Evolutionary conservation across 1,140 invertebrate genomes (phyloP), one percentile per base, ranked within the genome.

Genomic region (Neuroterus valhalla): DNA sequence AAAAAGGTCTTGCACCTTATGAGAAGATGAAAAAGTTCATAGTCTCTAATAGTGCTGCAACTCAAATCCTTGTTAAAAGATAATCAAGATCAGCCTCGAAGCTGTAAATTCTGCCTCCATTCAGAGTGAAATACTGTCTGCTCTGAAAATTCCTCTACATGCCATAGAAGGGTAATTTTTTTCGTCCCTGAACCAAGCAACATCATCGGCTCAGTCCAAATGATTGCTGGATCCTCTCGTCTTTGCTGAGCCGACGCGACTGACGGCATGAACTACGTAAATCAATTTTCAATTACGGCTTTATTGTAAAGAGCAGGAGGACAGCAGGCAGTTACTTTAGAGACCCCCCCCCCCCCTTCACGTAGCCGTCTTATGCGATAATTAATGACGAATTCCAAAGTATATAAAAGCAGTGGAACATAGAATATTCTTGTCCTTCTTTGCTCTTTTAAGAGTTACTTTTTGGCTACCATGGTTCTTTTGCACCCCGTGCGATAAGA

Each of bases 201-300:
- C 71, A 68, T 72, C 75, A 70, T 42, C 72, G 66, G 43, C 23
- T 71, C 43, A 66, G 17, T 71, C 70, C 70, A 75, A 68, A 52
- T 77, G 77, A 66, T 74, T 74, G 69, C 78, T 78, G 6, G 4
- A 38, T 38, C 76, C 78, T 81, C 82, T 84, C 80, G 82, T 89
- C 81, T 88, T 87, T 84, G 76, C 73, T 75, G 74, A 72, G 71
- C 52, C 83, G 84, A 88, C 86, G 48, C 83, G 84, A 88, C 86
- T 88, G 87, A 89, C 86, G 87, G 85, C 78, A 80, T 83, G 84
- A 86, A 88, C 85, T 86, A 84, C 87, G 87, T 90, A 90, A 90
- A 90, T 90, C 88, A 90, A 90, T 90, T 90, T 90, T 90, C 89
- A 90, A 90, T 90, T 90, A 90, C 84, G 81, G 77, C 81, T 79